Evolutionary conservation across 1,140 invertebrate species (phyloP).

Genomic region (Heliothis subflexa): DNA sequence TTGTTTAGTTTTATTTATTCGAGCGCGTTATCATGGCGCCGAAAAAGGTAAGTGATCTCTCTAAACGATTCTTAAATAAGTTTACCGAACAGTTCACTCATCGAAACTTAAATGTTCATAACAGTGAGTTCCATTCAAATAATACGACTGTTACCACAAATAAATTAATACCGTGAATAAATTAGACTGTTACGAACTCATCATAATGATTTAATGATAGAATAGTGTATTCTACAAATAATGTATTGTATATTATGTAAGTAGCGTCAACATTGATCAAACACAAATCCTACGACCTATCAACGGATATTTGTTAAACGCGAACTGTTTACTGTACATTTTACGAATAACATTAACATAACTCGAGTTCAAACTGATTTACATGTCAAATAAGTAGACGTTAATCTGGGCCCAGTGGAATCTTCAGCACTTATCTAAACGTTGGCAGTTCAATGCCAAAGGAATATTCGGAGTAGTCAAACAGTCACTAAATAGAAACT

Average conservation of each 20-base stretch:
- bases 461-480: constrained; percentile 25
- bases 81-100: not conserved
- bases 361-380: constrained; percentile 31
- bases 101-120: not conserved
- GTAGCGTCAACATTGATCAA: constrained; percentile 49
- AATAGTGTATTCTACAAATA: constrained; percentile 18
- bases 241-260: constrained; percentile 37
- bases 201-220: constrained; percentile 9
- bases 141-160: not conserved
- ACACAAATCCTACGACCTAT: constrained; percentile 33
- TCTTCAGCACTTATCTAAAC: constrained; percentile 14
- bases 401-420: not conserved
- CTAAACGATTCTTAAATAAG: not conserved
- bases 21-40: constrained; percentile 68
- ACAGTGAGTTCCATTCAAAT: not conserved
- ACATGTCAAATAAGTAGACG: constrained; percentile 16
- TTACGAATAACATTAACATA: constrained; percentile 29
- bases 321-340: constrained; percentile 23
- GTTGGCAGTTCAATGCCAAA: constrained; percentile 33
- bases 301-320: not conserved
- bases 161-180: not conserved
- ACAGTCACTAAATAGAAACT: constrained; percentile 4
- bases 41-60: constrained; percentile 74
- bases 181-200: constrained; percentile 4
- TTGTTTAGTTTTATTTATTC: constrained; percentile 45